Base-by-base conservation (phyloP, 2,797 vertebrate species). In the Brachyrhaphis roseni region DNA sequence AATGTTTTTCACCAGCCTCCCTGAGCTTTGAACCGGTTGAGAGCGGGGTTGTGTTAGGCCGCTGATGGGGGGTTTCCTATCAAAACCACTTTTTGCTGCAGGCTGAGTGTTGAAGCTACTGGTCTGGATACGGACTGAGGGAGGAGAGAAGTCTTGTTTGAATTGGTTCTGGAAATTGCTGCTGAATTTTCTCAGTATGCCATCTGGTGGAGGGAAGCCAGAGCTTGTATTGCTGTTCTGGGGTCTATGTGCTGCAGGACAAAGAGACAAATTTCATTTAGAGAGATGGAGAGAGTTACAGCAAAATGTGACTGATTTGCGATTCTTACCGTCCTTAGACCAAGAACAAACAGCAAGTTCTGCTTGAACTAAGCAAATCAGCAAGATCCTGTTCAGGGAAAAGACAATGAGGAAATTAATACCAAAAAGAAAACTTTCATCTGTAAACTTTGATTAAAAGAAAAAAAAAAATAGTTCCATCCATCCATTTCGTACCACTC, bases 121-220 rank as follows among this genome's bases (percentile, higher is more conserved):
- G 39, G 70, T 83, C 23, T 74, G 57, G 26, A 31, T n/a, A 34
- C 34, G 80, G 23, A 53, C n/a, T 12, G 72, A 78, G 41, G 1
- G n/a, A 13, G 16, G 74, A 53, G 28, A 79, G 75, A 72, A 51
- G 36, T 68, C 76, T 64, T 62, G 90, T 93, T 92, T 88, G 89
- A 91, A 80, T 86, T 82, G 6, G 87, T 88, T 83, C 89, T 90
- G 92, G 90, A 74, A 74, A 84, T 55, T 11, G 15, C 68, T 68
- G 64, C 74, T 28, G 31, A 41, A 34, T 45, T 43, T 64, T 46
- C 7, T 74, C 23, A 5, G 34, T 55, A 36, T 75, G 20, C n/a
- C 6, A 26, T 81, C 49, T 51, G 78, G 75, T 53, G 82, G 90
- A 5, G 8, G 31, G 2, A 82, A 89, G 86, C 88, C 91, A 89